Conservation (phyloP, 2,113 vertebrate genomes). For the Alouatta palliata region DNA sequence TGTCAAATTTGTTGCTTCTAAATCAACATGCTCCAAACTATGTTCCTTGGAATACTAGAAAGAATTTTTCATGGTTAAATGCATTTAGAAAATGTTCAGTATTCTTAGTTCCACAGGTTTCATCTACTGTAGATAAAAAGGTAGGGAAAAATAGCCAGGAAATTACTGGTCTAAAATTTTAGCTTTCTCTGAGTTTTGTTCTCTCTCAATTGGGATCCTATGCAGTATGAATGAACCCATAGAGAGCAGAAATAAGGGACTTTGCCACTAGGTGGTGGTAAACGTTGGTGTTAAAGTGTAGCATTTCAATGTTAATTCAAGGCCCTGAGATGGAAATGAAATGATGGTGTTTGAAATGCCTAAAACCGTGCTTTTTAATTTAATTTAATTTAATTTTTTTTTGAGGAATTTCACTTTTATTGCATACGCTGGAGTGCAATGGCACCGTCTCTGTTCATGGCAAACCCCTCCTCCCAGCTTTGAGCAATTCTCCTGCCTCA, state of each 20-base stretch:
- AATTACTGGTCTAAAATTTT: background rate
- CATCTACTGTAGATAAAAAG: background rate
- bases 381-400: too few species aligned
- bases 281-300: background rate
- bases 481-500: too few species aligned
- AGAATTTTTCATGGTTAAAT: background rate
- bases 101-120: background rate
- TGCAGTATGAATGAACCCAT: background rate
- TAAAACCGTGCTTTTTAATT: too few species aligned
- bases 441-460: too few species aligned
- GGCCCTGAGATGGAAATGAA: background rate
- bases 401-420: too few species aligned
- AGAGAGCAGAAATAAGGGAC: background rate
- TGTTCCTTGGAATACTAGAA: conserved; percentile 2
- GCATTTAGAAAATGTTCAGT: background rate
- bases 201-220: background rate
- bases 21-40: background rate
- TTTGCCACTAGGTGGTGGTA: conserved; percentile 58
- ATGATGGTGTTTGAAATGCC: background rate
- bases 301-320: background rate
- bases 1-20: background rate
- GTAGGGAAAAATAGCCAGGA: conserved; percentile 5
- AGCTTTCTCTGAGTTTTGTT: background rate
- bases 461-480: too few species aligned
- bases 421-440: too few species aligned